Evolutionary conservation across 2,797 vertebrate species (phyloP), one percentile per base, ranked within the genome.

Genomic region (Chloroceryle amazona): DNA sequence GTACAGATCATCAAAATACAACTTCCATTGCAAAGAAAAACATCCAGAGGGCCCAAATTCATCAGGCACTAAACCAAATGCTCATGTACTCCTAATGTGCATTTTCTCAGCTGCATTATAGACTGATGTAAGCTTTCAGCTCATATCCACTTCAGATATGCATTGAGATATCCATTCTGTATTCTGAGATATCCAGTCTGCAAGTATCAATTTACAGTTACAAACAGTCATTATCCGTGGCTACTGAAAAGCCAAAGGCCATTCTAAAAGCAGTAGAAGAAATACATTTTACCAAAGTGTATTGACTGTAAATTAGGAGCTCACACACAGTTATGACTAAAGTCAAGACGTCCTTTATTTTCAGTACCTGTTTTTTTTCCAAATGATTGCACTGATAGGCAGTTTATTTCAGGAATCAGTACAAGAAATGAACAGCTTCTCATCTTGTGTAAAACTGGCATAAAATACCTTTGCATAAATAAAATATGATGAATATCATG

Each of bases 291-390:
- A 57, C 17, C 4, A 10, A 68, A 76, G 7, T 47, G 4, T 42
- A 72, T 78, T 84, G 47, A 41, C 49, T 66, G n/a, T 76, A 91
- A 96, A 96, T 70, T 65, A 92, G 37, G 46, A 37, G 67, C 80
- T 82, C 65, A 57, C 16, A 22, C 4, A 91, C 25, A 41, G 28
- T 80, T 91, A 52, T 91, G 68, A 97, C 94, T 94, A 94, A 96
- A 97, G 91, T 83, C 55, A 93, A 95, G 82, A 95, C 87, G 65
- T 58, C 22, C 65, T 90, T 94, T 91, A 89, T 93, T 92, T 54
- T 67, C 52, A 86, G 63, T 87, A 75, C 44, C 42, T 60, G 55
- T 44, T 87, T 86, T 62, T 62, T 62, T 89, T 65, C 21, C 71
- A 88, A 72, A 90, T 22, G 31, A 62, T 52, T 55, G 42, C 37